Evolutionary conservation across 1,140 invertebrate genomes (phyloP).

Genomic region (Planococcus citri): DNA sequence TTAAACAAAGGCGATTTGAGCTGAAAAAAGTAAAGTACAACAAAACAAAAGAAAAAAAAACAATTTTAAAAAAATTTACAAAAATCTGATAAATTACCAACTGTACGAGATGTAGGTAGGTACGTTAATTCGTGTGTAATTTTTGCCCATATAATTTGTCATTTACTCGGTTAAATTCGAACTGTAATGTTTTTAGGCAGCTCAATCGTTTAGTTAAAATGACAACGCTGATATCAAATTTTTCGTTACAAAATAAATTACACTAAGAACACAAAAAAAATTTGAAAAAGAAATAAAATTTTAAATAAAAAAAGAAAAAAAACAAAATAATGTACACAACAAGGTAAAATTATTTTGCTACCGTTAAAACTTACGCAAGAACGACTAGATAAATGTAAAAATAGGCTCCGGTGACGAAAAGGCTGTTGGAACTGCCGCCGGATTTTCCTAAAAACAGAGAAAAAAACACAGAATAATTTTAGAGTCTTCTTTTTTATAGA

Average conservation of each 20-base stretch:
- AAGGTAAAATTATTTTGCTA: constrained; percentile 8
- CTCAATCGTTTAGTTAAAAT: too few relatives aligned
- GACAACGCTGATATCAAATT: background rate
- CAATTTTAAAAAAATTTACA: background rate
- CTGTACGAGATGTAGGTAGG: background rate
- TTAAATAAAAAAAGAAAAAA: background rate
- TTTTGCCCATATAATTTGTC: too few relatives aligned
- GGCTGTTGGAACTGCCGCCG: background rate
- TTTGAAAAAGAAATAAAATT: background rate
- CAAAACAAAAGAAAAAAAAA: background rate
- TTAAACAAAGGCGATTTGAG: background rate
- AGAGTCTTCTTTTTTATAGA: too few relatives aligned
- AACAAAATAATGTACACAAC: constrained; percentile 4
- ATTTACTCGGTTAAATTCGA: too few relatives aligned
- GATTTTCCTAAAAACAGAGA: background rate
- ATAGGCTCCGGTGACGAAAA: background rate
- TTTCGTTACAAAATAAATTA: constrained; percentile 8
- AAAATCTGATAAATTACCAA: background rate
- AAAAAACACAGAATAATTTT: too few relatives aligned
- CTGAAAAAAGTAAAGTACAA: background rate
- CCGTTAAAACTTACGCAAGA: background rate
- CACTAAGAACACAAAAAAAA: constrained; percentile 1
- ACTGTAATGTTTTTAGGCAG: too few relatives aligned
- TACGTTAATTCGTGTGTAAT: too few relatives aligned
- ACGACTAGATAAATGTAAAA: constrained; percentile 7